phyloP scores from a whole-genome alignment of 2,113 vertebrate genomes.

The Heptranchias perlo region DNA sequence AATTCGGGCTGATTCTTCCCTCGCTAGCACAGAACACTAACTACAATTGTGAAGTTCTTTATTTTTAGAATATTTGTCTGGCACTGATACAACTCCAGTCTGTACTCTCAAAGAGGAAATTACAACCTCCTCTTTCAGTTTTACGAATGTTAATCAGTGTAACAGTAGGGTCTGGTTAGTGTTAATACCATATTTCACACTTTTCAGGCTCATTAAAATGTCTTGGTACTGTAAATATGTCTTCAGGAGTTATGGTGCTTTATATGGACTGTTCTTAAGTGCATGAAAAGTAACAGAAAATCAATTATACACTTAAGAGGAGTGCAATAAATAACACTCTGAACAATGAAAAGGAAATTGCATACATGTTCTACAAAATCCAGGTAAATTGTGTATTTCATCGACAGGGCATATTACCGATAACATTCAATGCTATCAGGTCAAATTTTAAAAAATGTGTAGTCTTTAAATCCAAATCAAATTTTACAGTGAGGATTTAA shows the following conservation, averaged over 20 bases:
- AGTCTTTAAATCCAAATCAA: neutral
- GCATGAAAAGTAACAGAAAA: constrained; percentile 18
- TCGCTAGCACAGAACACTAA: neutral
- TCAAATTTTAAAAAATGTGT: neutral
- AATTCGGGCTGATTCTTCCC: neutral
- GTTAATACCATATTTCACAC: constrained; percentile 1
- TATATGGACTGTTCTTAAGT: neutral
- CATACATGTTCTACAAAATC: neutral
- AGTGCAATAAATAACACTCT: neutral
- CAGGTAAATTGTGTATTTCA: neutral
- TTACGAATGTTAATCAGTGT: neutral
- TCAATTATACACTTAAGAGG: neutral
- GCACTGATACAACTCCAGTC: neutral
- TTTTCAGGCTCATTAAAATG: constrained; percentile 31
- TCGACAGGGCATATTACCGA: neutral
- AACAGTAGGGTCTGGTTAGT: neutral
- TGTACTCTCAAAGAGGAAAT: neutral
- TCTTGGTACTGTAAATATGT: constrained; percentile 24
- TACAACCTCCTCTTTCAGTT: neutral
- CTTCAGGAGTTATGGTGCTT: constrained; percentile 29
- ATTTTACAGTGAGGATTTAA: neutral
- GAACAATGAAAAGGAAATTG: constrained; percentile 30
- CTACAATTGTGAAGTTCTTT: neutral
- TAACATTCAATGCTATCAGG: neutral
- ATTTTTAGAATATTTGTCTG: neutral